phyloP scores from a whole-genome alignment of 2,113 vertebrate genomes.

The Dendrocopos noguchii region DNA sequence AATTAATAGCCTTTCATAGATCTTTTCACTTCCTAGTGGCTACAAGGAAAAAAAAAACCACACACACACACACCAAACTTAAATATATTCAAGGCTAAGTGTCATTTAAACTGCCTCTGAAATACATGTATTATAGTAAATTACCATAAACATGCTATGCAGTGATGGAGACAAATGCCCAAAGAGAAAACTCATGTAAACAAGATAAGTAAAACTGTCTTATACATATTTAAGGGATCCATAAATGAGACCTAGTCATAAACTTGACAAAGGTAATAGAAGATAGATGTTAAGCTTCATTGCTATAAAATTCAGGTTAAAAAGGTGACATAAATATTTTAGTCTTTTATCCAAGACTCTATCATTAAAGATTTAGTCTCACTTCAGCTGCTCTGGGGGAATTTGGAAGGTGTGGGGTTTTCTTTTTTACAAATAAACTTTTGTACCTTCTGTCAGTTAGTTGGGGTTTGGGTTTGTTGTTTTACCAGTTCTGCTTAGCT shows the following conservation, averaged over 20 bases:
- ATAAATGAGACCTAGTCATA: slow-evolving; percentile 70
- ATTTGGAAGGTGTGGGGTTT: accelerated
- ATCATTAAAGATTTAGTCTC: slow-evolving; percentile 61
- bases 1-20: slow-evolving; percentile 75
- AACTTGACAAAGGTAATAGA: slow-evolving; percentile 71
- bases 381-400: not conserved
- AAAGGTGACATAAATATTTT: slow-evolving; percentile 70
- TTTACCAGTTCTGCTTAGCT: not conserved
- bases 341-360: slow-evolving; percentile 53
- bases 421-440: not conserved
- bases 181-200: slow-evolving; percentile 72
- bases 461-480: not conserved
- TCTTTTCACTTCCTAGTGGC: slow-evolving; percentile 62
- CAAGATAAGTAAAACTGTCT: slow-evolving; percentile 75
- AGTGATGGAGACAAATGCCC: slow-evolving; percentile 74
- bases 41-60: slow-evolving; percentile 53
- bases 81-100: slow-evolving; percentile 74
- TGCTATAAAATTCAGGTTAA: slow-evolving; percentile 69
- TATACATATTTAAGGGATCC: slow-evolving; percentile 75
- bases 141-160: slow-evolving; percentile 74
- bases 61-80: not conserved
- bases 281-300: slow-evolving; percentile 68
- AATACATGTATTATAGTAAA: slow-evolving; percentile 72
- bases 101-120: slow-evolving; percentile 75
- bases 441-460: not conserved